phyloP scores from a whole-genome alignment of 2,113 vertebrate species.

The Gallinago media region DNA sequence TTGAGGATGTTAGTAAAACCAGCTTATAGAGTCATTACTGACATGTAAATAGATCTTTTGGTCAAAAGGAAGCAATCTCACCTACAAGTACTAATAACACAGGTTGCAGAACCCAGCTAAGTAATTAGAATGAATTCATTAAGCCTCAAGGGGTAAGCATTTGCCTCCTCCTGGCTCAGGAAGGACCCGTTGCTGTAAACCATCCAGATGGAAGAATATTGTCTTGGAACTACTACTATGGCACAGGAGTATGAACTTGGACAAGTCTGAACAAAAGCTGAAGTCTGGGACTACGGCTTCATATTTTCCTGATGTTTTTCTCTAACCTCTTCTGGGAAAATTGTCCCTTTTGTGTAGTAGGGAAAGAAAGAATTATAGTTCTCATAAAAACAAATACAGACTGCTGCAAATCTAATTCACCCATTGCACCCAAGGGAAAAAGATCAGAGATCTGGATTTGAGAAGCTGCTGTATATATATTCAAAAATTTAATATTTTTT shows the following conservation, averaged over 20 bases:
- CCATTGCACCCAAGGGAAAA: constrained; percentile 18
- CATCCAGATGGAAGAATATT: background rate
- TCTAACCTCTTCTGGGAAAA: background rate
- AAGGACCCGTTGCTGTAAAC: background rate
- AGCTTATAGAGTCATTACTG: background rate
- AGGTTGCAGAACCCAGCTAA: background rate
- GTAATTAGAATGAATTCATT: background rate
- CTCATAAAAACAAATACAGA: constrained; percentile 48
- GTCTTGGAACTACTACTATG: background rate
- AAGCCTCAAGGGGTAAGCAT: background rate
- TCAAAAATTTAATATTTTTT: background rate
- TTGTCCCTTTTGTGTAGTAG: background rate
- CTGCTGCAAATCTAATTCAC: constrained; percentile 29
- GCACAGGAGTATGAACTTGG: background rate
- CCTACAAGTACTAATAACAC: background rate
- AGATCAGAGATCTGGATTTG: constrained; percentile 1
- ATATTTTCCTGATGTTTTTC: background rate
- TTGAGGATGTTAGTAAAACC: background rate
- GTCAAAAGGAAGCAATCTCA: background rate
- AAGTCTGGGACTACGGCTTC: background rate
- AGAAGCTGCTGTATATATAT: background rate
- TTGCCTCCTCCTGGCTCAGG: background rate
- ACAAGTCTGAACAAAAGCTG: background rate
- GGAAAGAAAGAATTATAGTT: constrained; percentile 34
- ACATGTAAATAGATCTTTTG: background rate